Evolutionary conservation across 2,797 vertebrate genomes (phyloP).

Genomic region (Anguilla obscura): DNA sequence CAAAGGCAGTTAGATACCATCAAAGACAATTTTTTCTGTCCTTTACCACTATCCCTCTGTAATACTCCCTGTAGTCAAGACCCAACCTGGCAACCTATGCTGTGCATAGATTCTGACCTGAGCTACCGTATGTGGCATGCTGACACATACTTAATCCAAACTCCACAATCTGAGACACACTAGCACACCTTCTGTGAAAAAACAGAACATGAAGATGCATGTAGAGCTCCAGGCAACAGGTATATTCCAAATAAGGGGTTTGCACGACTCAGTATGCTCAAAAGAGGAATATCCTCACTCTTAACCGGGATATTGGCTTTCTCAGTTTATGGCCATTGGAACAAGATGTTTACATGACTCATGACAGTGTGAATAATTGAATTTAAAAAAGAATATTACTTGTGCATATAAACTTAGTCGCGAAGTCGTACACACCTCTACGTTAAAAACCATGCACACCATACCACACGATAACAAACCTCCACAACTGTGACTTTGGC

Average conservation of each 20-base stretch:
- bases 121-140: not conserved
- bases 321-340: too few species aligned
- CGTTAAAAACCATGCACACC: not conserved
- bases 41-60: not conserved
- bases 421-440: not conserved
- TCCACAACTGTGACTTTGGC: constrained; percentile 90
- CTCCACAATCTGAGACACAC: not conserved
- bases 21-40: not conserved
- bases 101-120: not conserved
- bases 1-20: not conserved
- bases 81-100: not conserved
- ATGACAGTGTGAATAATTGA: not conserved
- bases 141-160: not conserved
- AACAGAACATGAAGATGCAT: not conserved
- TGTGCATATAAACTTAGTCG: not conserved
- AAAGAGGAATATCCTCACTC: not conserved
- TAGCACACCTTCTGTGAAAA: not conserved
- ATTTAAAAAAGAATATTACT: not conserved
- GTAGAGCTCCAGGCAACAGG: not conserved
- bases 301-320: not conserved
- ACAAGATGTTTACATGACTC: too few species aligned
- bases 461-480: constrained; percentile 67
- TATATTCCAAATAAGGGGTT: not conserved
- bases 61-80: not conserved
- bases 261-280: not conserved